These are phyloP conservation scores for Sycophila sp. DNA, from an alignment of 1,140 invertebrate species.

Conservation along the genomic window DNA sequence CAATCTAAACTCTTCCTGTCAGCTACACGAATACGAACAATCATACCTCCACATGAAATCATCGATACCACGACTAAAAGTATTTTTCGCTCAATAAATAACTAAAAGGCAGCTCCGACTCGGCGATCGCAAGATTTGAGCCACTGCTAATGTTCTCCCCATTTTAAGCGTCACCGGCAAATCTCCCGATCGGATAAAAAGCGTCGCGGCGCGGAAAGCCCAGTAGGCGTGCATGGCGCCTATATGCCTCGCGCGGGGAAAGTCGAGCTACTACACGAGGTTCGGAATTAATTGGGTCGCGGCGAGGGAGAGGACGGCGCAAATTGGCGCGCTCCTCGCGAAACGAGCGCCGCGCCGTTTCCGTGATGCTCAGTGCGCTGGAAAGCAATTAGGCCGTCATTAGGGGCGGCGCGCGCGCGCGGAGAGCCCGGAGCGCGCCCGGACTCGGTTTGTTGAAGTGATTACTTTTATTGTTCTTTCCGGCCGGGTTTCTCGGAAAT, in stretches of 20 bases:
- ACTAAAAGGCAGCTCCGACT: too few species aligned
- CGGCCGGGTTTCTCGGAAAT: conserved; percentile 64
- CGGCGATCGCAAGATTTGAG: too few species aligned
- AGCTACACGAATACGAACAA: too few species aligned
- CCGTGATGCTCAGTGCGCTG: conserved; percentile 56
- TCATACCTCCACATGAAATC: too few species aligned
- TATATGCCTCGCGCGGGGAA: conserved; percentile 6
- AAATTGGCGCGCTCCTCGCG: background rate
- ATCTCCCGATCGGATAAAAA: too few species aligned
- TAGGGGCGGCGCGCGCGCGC: conserved; percentile 50
- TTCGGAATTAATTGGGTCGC: conserved; percentile 36
- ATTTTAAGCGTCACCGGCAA: too few species aligned
- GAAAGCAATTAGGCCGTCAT: conserved; percentile 66
- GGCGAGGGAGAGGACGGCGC: conserved; percentile 5
- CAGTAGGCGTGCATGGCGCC: too few species aligned
- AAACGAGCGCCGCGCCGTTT: conserved; percentile 47
- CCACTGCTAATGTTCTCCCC: too few species aligned
- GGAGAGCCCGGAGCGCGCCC: conserved; percentile 40
- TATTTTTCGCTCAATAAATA: too few species aligned
- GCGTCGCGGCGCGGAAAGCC: too few species aligned
- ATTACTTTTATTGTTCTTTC: conserved; percentile 68
- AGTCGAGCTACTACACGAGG: conserved; percentile 36
- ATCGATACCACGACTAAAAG: too few species aligned
- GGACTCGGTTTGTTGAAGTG: conserved; percentile 62
- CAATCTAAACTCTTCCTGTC: too few species aligned